These are phyloP conservation scores for Listronotus bonariensis DNA, from an alignment of 1,140 invertebrate genomes.

Conservation along the genomic window DNA sequence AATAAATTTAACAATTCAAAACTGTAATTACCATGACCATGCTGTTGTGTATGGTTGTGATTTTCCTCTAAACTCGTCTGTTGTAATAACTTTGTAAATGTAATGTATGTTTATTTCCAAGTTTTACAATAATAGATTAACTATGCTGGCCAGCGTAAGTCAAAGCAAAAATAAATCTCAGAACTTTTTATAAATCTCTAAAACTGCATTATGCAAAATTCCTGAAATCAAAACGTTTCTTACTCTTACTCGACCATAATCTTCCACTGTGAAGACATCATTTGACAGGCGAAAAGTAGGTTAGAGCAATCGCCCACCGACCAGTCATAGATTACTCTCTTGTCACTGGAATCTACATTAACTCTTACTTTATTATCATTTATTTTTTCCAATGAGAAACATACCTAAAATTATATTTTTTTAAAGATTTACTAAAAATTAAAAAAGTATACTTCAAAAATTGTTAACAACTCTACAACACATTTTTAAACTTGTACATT, in stretches of 20 bases:
- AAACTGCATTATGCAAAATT: too few relatives aligned
- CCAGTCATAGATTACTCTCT: conserved; percentile 50
- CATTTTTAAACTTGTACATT: conserved; percentile 3
- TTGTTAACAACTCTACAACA: not conserved
- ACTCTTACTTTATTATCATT: conserved; percentile 42
- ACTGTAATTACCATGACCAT: too few relatives aligned
- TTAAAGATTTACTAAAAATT: not conserved
- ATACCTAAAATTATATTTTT: conserved; percentile 43
- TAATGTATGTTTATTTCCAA: too few relatives aligned
- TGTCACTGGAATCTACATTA: conserved; percentile 45
- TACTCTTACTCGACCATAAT: conserved; percentile 46
- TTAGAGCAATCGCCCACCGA: conserved; percentile 15
- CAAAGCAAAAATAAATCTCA: too few relatives aligned
- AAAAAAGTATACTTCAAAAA: not conserved
- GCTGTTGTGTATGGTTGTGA: too few relatives aligned
- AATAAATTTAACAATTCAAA: too few relatives aligned
- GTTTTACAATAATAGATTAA: too few relatives aligned
- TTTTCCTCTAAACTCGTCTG: too few relatives aligned
- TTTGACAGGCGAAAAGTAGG: conserved; percentile 41
- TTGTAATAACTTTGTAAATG: too few relatives aligned
- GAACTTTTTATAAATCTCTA: too few relatives aligned
- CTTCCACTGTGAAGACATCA: conserved; percentile 43
- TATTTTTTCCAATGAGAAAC: conserved; percentile 43
- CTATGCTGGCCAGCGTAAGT: too few relatives aligned
- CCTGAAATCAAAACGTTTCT: too few relatives aligned